phyloP scores from a whole-genome alignment of 2,113 vertebrate genomes.

The Saccopteryx leptura region DNA sequence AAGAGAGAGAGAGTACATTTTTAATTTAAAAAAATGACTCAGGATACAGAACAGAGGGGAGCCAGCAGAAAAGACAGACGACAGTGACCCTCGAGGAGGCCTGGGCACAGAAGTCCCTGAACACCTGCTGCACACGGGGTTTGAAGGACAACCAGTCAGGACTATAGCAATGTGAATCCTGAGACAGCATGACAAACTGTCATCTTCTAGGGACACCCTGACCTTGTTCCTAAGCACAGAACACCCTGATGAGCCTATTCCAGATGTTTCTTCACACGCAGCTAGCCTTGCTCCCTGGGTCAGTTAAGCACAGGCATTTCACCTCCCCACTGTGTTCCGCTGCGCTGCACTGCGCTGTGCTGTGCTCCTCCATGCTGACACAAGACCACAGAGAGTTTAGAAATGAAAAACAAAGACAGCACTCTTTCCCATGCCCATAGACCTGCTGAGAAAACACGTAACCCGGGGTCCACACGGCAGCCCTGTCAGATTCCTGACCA shows the following conservation, averaged over 20 bases:
- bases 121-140: background rate
- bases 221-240: background rate
- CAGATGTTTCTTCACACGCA: background rate
- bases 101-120: background rate
- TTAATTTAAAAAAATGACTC: background rate
- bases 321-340: background rate
- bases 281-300: background rate
- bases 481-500: background rate
- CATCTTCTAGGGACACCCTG: background rate
- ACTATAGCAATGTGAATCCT: background rate
- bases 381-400: background rate
- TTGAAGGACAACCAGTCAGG: background rate
- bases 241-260: background rate
- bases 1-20: background rate
- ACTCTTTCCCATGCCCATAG: background rate
- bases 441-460: background rate
- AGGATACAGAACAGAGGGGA: background rate
- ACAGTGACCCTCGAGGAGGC: background rate
- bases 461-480: no score
- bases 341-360: background rate
- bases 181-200: background rate
- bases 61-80: background rate
- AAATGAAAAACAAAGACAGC: background rate
- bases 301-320: conserved; percentile 15
- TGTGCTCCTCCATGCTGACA: background rate